Conservation (phyloP, 2,797 vertebrate species). For the Discoglossus pictus region DNA sequence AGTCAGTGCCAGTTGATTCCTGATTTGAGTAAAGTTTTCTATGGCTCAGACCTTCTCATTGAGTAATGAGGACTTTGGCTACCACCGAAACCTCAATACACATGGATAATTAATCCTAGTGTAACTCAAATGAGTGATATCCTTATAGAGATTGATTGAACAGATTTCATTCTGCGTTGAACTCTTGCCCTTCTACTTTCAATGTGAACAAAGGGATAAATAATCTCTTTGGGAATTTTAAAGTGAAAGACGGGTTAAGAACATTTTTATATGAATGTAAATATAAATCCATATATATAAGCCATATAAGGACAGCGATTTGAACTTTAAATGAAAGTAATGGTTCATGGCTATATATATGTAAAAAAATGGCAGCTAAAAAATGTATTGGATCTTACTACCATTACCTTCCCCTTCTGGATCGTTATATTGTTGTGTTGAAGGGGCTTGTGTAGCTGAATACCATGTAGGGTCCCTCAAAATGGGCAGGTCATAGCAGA, state of each 20-base stretch:
- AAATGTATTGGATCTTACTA: too few relatives aligned
- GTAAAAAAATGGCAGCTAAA: too few relatives aligned
- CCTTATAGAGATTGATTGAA: constrained; percentile 36
- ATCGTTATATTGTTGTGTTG: too few relatives aligned
- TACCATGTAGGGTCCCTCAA: too few relatives aligned
- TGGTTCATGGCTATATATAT: too few relatives aligned
- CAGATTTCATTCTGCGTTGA: constrained; percentile 28
- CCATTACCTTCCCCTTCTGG: too few relatives aligned
- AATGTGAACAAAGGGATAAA: background rate
- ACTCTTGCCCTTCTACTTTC: constrained; percentile 23
- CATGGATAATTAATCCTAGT: constrained; percentile 44
- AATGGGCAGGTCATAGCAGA: too few relatives aligned
- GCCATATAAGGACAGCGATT: too few relatives aligned
- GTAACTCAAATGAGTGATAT: constrained; percentile 34
- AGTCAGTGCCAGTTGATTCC: constrained; percentile 24
- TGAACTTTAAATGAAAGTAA: too few relatives aligned
- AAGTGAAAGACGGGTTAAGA: background rate
- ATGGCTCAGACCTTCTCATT: constrained; percentile 11
- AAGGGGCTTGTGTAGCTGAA: too few relatives aligned
- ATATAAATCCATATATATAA: too few relatives aligned
- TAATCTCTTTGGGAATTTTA: background rate
- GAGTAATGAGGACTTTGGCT: constrained; percentile 39
- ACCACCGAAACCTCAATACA: constrained; percentile 27
- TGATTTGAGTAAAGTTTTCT: constrained; percentile 10
- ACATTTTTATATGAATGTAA: background rate